Evolutionary conservation across 1,140 invertebrate genomes (phyloP), one percentile per base, ranked within the genome.

Genomic region (Trinorchestia longiramus): DNA sequence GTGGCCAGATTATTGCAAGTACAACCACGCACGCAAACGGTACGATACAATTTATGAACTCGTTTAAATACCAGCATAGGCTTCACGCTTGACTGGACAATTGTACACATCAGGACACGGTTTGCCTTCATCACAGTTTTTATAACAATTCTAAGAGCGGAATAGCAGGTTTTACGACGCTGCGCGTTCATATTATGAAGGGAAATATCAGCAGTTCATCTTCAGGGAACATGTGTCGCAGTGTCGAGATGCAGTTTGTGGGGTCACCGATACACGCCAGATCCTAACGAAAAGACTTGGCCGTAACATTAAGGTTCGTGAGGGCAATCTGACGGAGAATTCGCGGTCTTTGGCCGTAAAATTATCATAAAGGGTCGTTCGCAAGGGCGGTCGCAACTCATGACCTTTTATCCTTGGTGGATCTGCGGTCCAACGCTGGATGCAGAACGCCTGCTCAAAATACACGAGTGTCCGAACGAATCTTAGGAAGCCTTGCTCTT

Each of bases 361-460:
- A 94, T 94, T 94, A 94, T 43, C 92, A 45, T 94, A 94, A 94
- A 94, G 43, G 92, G 92, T 47, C 92, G 43, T 45, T 43, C 44
- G 92, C 92, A n/a, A 44, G 92, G 92, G 43, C 92, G 92, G 43
- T 47, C 44, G 92, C 44, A 42, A 43, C 92, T 94, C 92, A 43
- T 45, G 92, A 94, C 92, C 92, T 94, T 40, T 94, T 94, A 94
- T 94, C 92, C 44, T 45, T 43, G 44, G 43, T 94, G 43, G 17
- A 94, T 90, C 88, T 42, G 88, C 41, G 43, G 88, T 87, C 88
- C 88, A 42, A 41, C 41, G 43, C 43, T 77, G 8, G 62, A 77
- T 77, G 62, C 62, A 77, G 62, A 28, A 28, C 62, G 62, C 62
- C 28, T 77, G 62, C 8, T 23, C 11, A 36, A 11, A 77, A 77